A percentile compares a stretch with the other conserved stretches of the same genome.
phyloP scores from a whole-genome alignment of 2,113 vertebrate species.

The Hirundichthys speculiger region DNA sequence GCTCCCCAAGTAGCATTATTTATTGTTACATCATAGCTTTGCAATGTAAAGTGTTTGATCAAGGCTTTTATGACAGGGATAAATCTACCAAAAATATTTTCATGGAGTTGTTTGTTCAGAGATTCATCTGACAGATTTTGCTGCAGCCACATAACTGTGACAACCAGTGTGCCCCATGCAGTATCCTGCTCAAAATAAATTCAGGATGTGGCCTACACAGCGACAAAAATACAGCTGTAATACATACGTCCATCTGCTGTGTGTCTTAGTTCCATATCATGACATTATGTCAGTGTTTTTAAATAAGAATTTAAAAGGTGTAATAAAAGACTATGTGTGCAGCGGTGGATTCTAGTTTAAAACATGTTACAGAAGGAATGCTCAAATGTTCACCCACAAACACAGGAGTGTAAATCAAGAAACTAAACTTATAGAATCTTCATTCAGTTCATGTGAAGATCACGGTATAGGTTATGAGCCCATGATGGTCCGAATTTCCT shows the following conservation, averaged over 20 bases:
- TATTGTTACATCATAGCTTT: too few species aligned
- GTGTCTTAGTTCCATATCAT: not conserved
- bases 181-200: conserved; percentile 21
- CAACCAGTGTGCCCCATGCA: not conserved
- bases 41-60: too few species aligned
- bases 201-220: conserved; percentile 4
- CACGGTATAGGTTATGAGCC: not conserved
- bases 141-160: conserved; percentile 1
- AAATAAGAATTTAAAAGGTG: not conserved
- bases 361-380: too few species aligned
- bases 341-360: too few species aligned
- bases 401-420: not conserved
- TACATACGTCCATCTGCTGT: conserved; percentile 8
- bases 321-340: too few species aligned
- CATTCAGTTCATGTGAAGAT: not conserved
- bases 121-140: conserved; percentile 15
- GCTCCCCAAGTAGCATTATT: too few species aligned
- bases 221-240: conserved; percentile 21
- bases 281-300: conserved; percentile 1
- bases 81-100: too few species aligned
- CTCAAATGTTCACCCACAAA: too few species aligned
- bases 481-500: not conserved
- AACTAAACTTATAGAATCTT: not conserved
- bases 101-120: not conserved
- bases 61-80: too few species aligned